Base-by-base conservation (phyloP, 2,888 invertebrate genomes). In the Rhopalosiphum nymphaeae region DNA sequence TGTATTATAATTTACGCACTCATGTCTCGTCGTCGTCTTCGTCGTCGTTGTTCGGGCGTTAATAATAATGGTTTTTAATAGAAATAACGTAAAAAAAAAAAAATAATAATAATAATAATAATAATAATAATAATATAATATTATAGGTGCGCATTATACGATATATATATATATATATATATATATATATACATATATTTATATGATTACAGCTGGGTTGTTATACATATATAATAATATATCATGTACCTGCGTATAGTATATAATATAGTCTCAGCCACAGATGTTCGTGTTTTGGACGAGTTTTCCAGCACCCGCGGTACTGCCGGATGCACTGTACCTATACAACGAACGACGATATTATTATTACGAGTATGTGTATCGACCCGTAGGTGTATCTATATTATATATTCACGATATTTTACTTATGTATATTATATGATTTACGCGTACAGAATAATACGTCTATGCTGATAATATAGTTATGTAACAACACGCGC, bases 201-300 rank as follows among this genome's bases (percentile, higher is more conserved):
- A 29, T 29, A n/a, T n/a, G 36, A 36, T 36, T 36, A 26, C 78
- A 78, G 36, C 78, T 25, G 67, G 67, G 36, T 36, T n/a, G 67
- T 67, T 36, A 11, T 78, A 42, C 36, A 36, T 36, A 36, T 67
- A 78, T 78, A 36, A 67, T 67, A 67, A n/a, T 67, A n/a, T 78
- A 78, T 21, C 78, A 9, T 78, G 36, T 78, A 78, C 36, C 36
- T 7, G 16, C 56, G 57, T 57, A 26, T 26, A 4, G 9, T 1
- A 26, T 5, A 84, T 53, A 26, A 90, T n/a, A 11, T 84, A 46
- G 61, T 44, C n/a, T 49, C 49, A 44, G 56, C 56, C 84, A 85
- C 84, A 91, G 91, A 85, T 84, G 78, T 91, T 84, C 78, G 91
- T 84, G 91, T 85, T 89, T 44, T 44, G 89, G 89, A 89, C 89